A percentile compares a stretch with the other conserved stretches of the same genome.
These are phyloP conservation scores for Palloptera scutellata DNA, from an alignment of 2,888 invertebrate genomes.

Conservation along the genomic window DNA sequence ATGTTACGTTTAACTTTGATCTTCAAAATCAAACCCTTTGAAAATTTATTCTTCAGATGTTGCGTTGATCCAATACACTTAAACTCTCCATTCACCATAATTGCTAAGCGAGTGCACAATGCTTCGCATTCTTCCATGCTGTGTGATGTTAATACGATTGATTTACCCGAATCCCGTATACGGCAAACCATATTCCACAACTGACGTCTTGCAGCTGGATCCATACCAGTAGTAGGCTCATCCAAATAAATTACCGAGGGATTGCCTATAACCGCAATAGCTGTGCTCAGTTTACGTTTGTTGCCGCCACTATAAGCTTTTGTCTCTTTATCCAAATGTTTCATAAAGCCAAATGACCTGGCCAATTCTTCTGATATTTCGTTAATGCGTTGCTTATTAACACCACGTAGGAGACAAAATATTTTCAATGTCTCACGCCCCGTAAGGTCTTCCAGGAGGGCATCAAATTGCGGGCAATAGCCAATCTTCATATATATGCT, in stretches of 20 bases:
- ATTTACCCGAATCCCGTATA: slow-evolving; percentile 75
- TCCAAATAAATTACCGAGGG: slow-evolving; percentile 76
- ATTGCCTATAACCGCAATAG: slow-evolving; percentile 74
- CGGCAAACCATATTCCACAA: slow-evolving; percentile 80
- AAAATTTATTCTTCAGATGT: slow-evolving; percentile 79
- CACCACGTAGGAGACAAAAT: slow-evolving; percentile 73
- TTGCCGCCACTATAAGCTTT: slow-evolving; percentile 76
- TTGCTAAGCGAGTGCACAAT: slow-evolving; percentile 79
- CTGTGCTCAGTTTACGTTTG: slow-evolving; percentile 77
- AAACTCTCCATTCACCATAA: slow-evolving; percentile 83
- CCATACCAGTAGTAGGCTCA: slow-evolving; percentile 71
- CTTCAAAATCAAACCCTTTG: slow-evolving; percentile 64
- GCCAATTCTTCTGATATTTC: slow-evolving; percentile 59
- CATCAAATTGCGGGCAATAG: slow-evolving; percentile 82
- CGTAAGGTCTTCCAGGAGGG: slow-evolving; percentile 74
- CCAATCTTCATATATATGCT: slow-evolving; percentile 71
- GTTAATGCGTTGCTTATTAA: slow-evolving; percentile 63
- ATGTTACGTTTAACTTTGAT: slow-evolving; percentile 56
- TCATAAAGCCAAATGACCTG: slow-evolving; percentile 69
- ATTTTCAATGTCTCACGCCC: slow-evolving; percentile 75
- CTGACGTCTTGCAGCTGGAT: slow-evolving; percentile 69
- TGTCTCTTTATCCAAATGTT: slow-evolving; percentile 71
- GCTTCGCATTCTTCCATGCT: slow-evolving; percentile 90
- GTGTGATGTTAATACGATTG: slow-evolving; percentile 84
- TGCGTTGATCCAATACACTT: slow-evolving; percentile 79